Evolutionary conservation across 1,140 invertebrate genomes (phyloP), one percentile per base, ranked within the genome.

Genomic region (Sarcophaga peregrina): DNA sequence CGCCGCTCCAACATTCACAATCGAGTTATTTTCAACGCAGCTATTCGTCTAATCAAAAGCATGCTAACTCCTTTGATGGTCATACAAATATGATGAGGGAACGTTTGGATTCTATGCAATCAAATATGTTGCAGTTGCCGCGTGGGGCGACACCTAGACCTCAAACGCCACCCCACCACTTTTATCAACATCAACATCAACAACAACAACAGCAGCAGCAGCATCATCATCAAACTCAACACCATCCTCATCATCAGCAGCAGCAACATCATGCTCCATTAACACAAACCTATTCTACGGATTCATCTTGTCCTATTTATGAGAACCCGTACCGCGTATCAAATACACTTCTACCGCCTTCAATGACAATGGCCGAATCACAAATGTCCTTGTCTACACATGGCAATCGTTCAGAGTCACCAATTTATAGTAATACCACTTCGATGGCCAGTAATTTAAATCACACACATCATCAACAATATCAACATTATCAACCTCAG

Each of bases 291-390:
- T 89, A 89, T 76, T 89, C 86, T 1, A 85, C 87, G 47, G 87
- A 90, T 45, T 37, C 25, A 37, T 86, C 85, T 3, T 90, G 88
- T 82, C 90, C 90, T 0, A 90, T 90, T 0, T 90, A 90, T 80
- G 90, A 90, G 74, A 90, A 90, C 82, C 89, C 89, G 0, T 88
- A 86, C 78, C 86, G 89, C 2, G 86, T 89, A 13, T 90, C 89
- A 6, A 72, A 78, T 15, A 52, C 75, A 20, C 9, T 78, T 4
- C 47, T 20, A 17, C 80, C 62, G 50, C 80, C 48, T 13, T 62
- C 15, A 20, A 37, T 80, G 25, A 47, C 47, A 10, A 81, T 72
- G 80, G 62, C 62, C n/a, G 62, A 68, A 68, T 72, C 54, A 8
- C 80, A 72, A 72, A 72, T 72, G 80, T 62, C 80, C 7, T 46